A percentile compares a stretch with the other conserved stretches of the same genome.
phyloP scores from a whole-genome alignment of 2,888 invertebrate species.

The Amphiduros pacificus region DNA sequence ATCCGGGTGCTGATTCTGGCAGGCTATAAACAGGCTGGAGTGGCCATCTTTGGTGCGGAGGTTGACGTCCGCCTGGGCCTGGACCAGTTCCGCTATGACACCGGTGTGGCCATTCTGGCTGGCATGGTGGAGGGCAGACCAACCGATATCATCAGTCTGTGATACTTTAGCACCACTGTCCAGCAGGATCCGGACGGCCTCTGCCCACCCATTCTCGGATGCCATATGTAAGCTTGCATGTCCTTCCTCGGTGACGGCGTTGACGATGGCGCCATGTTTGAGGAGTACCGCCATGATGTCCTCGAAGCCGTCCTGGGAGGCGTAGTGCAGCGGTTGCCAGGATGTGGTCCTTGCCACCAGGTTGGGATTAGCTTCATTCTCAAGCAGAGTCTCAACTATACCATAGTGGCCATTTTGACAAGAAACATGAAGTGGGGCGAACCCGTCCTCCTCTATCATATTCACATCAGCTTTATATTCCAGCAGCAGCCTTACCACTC shows the following conservation, averaged over 20 bases:
- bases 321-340: slow-evolving; percentile 31
- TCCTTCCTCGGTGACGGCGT: slow-evolving; percentile 25
- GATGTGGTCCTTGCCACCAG: slow-evolving; percentile 19
- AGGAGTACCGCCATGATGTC: slow-evolving; percentile 25
- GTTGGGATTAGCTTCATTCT: slow-evolving; percentile 20
- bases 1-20: slow-evolving; percentile 30
- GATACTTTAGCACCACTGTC: slow-evolving; percentile 13
- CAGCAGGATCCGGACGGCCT: slow-evolving; percentile 28
- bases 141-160: slow-evolving; percentile 21
- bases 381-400: slow-evolving; percentile 23
- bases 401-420: slow-evolving; percentile 10
- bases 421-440: slow-evolving; percentile 16
- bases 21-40: slow-evolving; percentile 31
- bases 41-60: slow-evolving; percentile 29
- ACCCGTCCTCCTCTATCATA: slow-evolving; percentile 18
- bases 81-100: slow-evolving; percentile 1
- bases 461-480: slow-evolving; percentile 18
- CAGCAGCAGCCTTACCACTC: slow-evolving; percentile 22
- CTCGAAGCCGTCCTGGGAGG: slow-evolving; percentile 27
- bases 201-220: slow-evolving; percentile 30
- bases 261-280: slow-evolving; percentile 24
- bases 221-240: slow-evolving; percentile 36
- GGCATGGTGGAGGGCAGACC: slow-evolving; percentile 33
- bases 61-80: slow-evolving; percentile 27
- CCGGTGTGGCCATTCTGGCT: slow-evolving; percentile 33